phyloP scores from a whole-genome alignment of 2,888 invertebrate genomes.

The Glyphotaelius pellucidus region DNA sequence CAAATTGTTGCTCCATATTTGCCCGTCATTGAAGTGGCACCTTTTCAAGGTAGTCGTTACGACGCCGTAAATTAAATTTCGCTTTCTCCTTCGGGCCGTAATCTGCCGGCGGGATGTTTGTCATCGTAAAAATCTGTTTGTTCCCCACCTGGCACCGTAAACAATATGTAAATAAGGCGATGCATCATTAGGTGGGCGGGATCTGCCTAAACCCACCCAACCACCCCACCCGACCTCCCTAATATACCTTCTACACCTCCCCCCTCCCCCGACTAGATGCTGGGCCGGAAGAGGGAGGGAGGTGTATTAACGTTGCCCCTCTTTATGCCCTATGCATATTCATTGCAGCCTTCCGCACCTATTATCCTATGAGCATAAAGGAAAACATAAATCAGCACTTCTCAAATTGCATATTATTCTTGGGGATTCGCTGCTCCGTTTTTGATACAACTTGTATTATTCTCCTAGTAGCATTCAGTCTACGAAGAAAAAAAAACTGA shows the following conservation, averaged over 20 bases:
- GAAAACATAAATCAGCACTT: slow-evolving; percentile 52
- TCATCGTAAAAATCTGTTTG: slow-evolving; percentile 62
- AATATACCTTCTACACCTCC: neutral
- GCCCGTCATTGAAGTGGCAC: neutral
- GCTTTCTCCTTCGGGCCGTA: slow-evolving; percentile 30
- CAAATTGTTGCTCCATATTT: neutral
- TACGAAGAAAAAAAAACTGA: neutral
- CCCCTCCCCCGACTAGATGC: neutral
- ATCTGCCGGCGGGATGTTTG: slow-evolving; percentile 57
- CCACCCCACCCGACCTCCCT: neutral
- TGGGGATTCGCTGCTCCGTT: slow-evolving; percentile 23
- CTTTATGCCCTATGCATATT: slow-evolving; percentile 55
- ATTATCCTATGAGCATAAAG: slow-evolving; percentile 57
- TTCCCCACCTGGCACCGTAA: slow-evolving; percentile 64
- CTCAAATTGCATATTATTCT: slow-evolving; percentile 47
- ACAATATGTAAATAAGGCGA: slow-evolving; percentile 65
- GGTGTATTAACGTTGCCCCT: slow-evolving; percentile 35
- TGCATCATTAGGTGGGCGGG: slow-evolving; percentile 62
- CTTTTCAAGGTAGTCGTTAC: slow-evolving; percentile 14
- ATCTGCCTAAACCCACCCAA: neutral
- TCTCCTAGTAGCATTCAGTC: neutral
- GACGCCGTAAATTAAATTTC: slow-evolving; percentile 35
- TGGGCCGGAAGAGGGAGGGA: slow-evolving; percentile 10
- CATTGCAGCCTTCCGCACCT: slow-evolving; percentile 55
- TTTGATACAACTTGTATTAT: neutral